A percentile compares a stretch with the other conserved stretches of the same genome.
phyloP scores from a whole-genome alignment of 2,888 invertebrate genomes.

The Microdon myrmicae region DNA sequence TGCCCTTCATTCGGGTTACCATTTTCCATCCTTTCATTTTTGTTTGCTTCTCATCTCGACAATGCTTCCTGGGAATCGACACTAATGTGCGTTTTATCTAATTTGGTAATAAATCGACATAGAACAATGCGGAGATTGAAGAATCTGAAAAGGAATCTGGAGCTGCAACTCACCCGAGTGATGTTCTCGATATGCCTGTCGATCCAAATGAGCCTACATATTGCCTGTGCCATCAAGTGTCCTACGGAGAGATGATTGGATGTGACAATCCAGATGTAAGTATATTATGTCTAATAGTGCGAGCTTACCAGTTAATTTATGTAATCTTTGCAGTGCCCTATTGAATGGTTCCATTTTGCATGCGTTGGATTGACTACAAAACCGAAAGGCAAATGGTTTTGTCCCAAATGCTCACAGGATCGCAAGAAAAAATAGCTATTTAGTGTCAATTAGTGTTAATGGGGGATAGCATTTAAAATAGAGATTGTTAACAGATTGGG shows the following conservation, averaged over 20 bases:
- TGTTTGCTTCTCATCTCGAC: too few relatives aligned
- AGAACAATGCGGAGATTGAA: constrained; percentile 65
- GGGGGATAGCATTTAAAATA: too few relatives aligned
- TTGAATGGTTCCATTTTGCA: constrained; percentile 95
- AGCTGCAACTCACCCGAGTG: constrained; percentile 80
- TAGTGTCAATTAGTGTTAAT: too few relatives aligned
- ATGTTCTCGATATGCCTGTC: constrained; percentile 89
- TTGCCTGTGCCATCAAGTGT: constrained; percentile 96
- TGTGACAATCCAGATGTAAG: constrained; percentile 84
- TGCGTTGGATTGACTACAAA: constrained; percentile 88
- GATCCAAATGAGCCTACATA: constrained; percentile 99
- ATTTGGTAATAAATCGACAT: constrained; percentile 17
- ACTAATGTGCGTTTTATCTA: constrained; percentile 10
- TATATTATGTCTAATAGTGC: not conserved
- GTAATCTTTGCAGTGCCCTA: constrained; percentile 71
- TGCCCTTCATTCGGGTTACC: constrained; percentile 3
- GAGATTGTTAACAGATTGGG: too few relatives aligned
- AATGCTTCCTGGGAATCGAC: too few relatives aligned
- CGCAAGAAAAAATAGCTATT: constrained; percentile 85
- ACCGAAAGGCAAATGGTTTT: constrained; percentile 94
- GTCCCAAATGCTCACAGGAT: constrained; percentile 89
- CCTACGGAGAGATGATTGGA: constrained; percentile 95
- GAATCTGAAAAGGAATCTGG: constrained; percentile 71
- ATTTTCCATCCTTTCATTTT: constrained; percentile 26
- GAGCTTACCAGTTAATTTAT: not conserved